Conservation (phyloP, 2,113 vertebrate genomes). For the Mirza zaza region DNA sequence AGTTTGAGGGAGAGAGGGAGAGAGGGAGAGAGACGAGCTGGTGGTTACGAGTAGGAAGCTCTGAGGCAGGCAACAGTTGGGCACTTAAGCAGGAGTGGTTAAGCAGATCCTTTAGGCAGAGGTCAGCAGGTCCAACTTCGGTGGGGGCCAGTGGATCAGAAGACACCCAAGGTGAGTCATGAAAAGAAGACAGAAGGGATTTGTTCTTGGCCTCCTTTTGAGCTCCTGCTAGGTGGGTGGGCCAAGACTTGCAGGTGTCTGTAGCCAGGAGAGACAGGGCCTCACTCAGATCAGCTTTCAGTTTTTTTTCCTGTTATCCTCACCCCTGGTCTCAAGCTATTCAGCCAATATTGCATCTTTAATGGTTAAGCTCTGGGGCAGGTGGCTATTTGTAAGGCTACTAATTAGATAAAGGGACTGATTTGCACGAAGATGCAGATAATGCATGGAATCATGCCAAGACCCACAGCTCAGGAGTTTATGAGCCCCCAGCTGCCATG, state of each 20-base stretch:
- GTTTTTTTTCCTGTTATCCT: constrained; percentile 63
- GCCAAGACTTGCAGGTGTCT: constrained; percentile 69
- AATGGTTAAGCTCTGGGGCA: constrained; percentile 73
- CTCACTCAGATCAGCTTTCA: constrained; percentile 69
- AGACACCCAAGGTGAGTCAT: constrained; percentile 48
- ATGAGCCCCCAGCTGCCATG: constrained; percentile 74
- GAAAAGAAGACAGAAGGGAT: constrained; percentile 64
- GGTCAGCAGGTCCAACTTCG: background rate
- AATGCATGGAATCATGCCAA: constrained; percentile 74
- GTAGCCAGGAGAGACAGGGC: constrained; percentile 52
- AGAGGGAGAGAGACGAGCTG: background rate
- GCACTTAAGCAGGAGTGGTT: background rate
- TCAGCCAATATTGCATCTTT: constrained; percentile 75
- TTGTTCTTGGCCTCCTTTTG: constrained; percentile 58
- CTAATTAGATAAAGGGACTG: constrained; percentile 80
- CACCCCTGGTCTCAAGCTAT: constrained; percentile 60
- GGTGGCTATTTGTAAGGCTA: constrained; percentile 76
- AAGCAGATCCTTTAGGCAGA: background rate
- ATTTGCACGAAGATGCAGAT: constrained; percentile 74
- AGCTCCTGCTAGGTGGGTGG: constrained; percentile 70
- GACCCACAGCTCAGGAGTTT: constrained; percentile 72
- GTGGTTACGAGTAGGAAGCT: background rate
- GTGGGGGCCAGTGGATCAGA: constrained; percentile 14
- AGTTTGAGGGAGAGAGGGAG: background rate
- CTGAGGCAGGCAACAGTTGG: background rate